These are phyloP conservation scores for Atlantisia rogersi DNA, from an alignment of 2,113 vertebrate species.

Conservation along the genomic window DNA sequence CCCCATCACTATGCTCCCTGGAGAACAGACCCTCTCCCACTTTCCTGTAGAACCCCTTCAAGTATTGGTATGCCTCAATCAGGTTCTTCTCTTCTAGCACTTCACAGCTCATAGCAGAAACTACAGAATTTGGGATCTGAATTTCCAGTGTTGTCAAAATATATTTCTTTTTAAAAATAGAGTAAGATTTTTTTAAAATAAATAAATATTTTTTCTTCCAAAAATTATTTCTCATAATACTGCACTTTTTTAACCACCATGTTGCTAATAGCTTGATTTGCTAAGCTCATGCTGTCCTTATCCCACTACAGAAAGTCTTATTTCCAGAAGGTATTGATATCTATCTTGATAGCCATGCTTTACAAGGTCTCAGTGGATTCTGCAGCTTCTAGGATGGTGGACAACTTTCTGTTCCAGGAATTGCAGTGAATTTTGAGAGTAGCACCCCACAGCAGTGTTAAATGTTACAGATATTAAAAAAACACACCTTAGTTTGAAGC, in stretches of 20 bases:
- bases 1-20: too few species aligned
- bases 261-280: background rate
- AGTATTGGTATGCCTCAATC: too few species aligned
- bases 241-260: background rate
- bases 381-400: background rate
- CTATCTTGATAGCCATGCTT: background rate
- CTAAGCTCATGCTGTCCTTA: background rate
- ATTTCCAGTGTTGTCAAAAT: background rate
- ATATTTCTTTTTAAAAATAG: rapidly evolving
- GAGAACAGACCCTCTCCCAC: too few species aligned
- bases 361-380: background rate
- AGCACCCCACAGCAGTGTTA: background rate
- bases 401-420: background rate
- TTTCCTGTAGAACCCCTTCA: too few species aligned
- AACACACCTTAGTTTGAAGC: background rate
- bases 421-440: background rate
- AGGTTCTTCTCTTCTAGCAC: background rate
- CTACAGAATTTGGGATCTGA: background rate
- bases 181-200: background rate
- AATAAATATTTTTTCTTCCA: background rate
- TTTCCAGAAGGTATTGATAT: background rate
- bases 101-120: background rate
- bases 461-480: background rate
- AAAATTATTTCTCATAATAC: background rate
- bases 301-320: background rate